Evolutionary conservation across 92 coral and sea anemone species (phyloP).

Genomic region (Metridium senile): DNA sequence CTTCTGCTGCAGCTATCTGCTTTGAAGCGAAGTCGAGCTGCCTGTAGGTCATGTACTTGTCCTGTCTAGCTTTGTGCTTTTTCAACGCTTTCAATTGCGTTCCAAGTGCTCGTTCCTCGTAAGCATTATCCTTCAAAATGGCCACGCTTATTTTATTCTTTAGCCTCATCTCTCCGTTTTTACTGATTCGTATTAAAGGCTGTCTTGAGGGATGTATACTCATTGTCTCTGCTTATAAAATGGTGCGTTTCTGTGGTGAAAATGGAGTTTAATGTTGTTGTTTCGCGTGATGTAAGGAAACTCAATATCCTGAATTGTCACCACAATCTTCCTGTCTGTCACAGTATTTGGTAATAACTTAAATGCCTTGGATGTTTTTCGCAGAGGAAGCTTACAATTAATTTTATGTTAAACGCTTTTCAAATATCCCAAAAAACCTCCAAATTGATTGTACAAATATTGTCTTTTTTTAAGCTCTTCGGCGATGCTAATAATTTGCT

Average conservation of each 20-base stretch:
- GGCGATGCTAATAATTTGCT: not conserved
- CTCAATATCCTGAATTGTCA: slow-evolving; percentile 5
- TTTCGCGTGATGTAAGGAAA: slow-evolving; percentile 9
- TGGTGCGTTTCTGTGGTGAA: not conserved
- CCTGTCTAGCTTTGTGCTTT: slow-evolving; percentile 71
- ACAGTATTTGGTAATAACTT: not conserved
- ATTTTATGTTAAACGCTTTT: not conserved
- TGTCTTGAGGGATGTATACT: slow-evolving; percentile 59
- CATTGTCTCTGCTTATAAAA: slow-evolving; percentile 20
- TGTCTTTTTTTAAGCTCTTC: not conserved
- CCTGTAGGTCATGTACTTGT: slow-evolving; percentile 77
- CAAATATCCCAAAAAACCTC: not conserved
- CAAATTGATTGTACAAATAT: not conserved
- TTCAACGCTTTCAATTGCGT: slow-evolving; percentile 56
- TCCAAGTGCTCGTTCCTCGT: slow-evolving; percentile 86
- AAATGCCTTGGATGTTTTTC: not conserved
- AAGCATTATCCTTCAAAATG: slow-evolving; percentile 84
- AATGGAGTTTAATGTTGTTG: not conserved
- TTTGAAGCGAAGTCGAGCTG: slow-evolving; percentile 85
- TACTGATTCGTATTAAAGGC: slow-evolving; percentile 81
- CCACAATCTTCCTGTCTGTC: not conserved
- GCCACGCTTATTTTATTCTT: slow-evolving; percentile 88
- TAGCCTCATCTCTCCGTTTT: slow-evolving; percentile 90
- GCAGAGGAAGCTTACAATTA: not conserved
- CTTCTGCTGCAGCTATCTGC: slow-evolving; percentile 76